A percentile compares a stretch with the other conserved stretches of the same genome.
These are phyloP conservation scores for Sebastiscus albofasciatus DNA, from an alignment of 2,797 vertebrate species.

Conservation along the genomic window DNA sequence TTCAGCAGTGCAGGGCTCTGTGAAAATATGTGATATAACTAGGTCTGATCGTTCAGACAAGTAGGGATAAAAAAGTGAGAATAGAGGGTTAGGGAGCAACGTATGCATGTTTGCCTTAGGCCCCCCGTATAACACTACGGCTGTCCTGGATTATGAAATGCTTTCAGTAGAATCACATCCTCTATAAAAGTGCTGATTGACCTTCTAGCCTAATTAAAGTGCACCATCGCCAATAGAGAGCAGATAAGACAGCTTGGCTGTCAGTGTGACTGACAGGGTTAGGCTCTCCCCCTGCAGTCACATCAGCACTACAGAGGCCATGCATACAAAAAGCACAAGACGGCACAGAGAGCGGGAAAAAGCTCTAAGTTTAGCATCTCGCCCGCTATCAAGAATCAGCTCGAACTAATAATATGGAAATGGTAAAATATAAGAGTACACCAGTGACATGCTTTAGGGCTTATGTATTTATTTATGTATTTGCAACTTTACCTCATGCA, in stretches of 20 bases:
- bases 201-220: constrained; percentile 78
- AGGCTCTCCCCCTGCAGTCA: constrained; percentile 72
- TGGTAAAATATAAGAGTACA: constrained; percentile 64
- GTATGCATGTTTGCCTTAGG: constrained; percentile 20
- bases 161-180: constrained; percentile 62
- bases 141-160: constrained; percentile 60
- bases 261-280: constrained; percentile 79
- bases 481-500: constrained; percentile 74
- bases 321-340: constrained; percentile 66
- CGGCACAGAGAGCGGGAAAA: constrained; percentile 29
- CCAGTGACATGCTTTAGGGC: constrained; percentile 67
- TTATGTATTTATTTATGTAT: constrained; percentile 81
- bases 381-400: constrained; percentile 51
- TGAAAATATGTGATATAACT: constrained; percentile 20
- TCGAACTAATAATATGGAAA: constrained; percentile 71
- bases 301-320: constrained; percentile 67
- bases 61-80: constrained; percentile 15
- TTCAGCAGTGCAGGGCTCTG: constrained; percentile 17
- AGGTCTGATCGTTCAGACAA: constrained; percentile 45
- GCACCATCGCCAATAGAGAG: constrained; percentile 63
- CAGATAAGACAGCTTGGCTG: constrained; percentile 75
- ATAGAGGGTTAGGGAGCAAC: neutral
- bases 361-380: constrained; percentile 65
- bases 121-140: constrained; percentile 32
- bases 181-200: constrained; percentile 72